phyloP scores from a whole-genome alignment of 2,888 invertebrate species.

The Ophion slaviceki region DNA sequence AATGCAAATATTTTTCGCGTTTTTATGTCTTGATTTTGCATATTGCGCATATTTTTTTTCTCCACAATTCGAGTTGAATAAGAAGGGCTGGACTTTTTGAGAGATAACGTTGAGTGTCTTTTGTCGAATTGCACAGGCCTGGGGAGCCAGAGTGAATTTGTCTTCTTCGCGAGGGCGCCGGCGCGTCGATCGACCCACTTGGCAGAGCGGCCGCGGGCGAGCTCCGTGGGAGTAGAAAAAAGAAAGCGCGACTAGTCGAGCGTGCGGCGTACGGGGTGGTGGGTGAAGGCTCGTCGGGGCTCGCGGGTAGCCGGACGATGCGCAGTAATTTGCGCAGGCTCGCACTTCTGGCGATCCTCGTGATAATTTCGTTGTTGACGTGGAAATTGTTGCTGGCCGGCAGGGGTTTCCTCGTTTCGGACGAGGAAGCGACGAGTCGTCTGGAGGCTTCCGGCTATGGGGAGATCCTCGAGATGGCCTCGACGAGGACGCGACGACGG shows the following conservation, averaged over 20 bases:
- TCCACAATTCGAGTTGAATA: neutral
- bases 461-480: neutral
- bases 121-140: too few species aligned
- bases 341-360: conserved; percentile 48
- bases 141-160: too few species aligned
- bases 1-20: too few species aligned
- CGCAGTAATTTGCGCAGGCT: conserved; percentile 63
- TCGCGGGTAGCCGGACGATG: conserved; percentile 39
- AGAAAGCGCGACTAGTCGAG: conserved; percentile 17
- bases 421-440: conserved; percentile 41
- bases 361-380: conserved; percentile 56
- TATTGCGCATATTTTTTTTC: conserved; percentile 36
- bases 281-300: neutral
- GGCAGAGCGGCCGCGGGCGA: neutral
- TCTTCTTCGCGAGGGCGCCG: conserved; percentile 70
- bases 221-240: neutral
- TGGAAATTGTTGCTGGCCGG: conserved; percentile 56
- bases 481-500: neutral
- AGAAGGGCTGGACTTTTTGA: too few species aligned
- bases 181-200: conserved; percentile 68
- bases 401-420: conserved; percentile 44
- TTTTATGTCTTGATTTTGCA: too few species aligned
- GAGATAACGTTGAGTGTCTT: too few species aligned
- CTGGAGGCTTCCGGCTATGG: conserved; percentile 54
- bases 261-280: conserved; percentile 9